Base-by-base conservation (phyloP, 2,888 invertebrate species). In the Drosophila pseudotakahashii region DNA sequence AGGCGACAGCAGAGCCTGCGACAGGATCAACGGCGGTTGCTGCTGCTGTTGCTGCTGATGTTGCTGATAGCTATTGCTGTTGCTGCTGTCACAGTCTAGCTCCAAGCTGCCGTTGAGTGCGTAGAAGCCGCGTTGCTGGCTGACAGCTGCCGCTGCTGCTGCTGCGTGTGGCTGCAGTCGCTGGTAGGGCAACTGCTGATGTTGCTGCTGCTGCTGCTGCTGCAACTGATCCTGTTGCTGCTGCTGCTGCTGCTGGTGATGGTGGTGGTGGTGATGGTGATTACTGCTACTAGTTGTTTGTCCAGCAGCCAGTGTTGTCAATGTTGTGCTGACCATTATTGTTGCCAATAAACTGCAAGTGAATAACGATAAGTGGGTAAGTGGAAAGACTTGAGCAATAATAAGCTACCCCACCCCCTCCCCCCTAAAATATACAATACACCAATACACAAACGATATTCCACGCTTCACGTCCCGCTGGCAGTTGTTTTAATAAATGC, bases 271-370 rank as follows among this genome's bases (percentile, higher is more conserved):
- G 73, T 77, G 83, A 81, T 74, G 88, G 81, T 81, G 89, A 82
- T 79, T 88, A 85, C 73, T 84, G 89, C 91, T 88, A 91, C 91
- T 91, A 89, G 90, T 90, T 83, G 90, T 87, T 90, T 91, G 91
- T 91, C 90, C 90, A 87, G 92, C 89, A 90, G 92, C 91, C 85
- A 91, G 91, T 89, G 92, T 91, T 79, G 92, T 90, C 91, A 92
- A 91, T 91, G 92, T 90, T 90, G 92, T 91, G 90, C 92, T 92
- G 89, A 92, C 92, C 92, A 92, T 92, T 91, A 91, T 92, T 92
- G 90, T 89, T 89, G 84, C 83, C 90, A 90, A 89, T 90, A 86
- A 88, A 87, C 92, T 92, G 79, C 26, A 45, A 74, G 57, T 50
- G 7, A 7, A 9, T 26, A 7, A 19, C 3, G 34, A 3, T 34